phyloP scores from a whole-genome alignment of 2,888 invertebrate species.

The Eupithecia subfuscata region DNA sequence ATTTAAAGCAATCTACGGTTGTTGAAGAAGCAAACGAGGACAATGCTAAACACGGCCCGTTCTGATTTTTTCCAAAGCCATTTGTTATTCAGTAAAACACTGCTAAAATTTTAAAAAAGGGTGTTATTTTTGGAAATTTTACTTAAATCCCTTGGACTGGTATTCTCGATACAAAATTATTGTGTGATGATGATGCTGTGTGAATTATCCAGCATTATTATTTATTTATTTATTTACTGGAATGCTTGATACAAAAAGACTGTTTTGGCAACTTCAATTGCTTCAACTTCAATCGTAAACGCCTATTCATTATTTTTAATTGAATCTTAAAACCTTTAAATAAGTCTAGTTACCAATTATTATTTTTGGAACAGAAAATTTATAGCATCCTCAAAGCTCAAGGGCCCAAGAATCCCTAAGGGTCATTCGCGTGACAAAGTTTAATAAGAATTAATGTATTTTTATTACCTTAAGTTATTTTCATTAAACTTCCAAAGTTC shows the following conservation, averaged over 20 bases:
- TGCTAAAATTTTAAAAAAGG: not conserved
- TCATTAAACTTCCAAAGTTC: constrained; percentile 75
- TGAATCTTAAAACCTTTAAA: not conserved
- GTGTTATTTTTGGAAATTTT: not conserved
- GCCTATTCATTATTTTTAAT: not conserved
- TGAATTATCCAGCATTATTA: too few relatives aligned
- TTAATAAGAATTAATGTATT: constrained; percentile 72
- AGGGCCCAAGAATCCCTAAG: constrained; percentile 12
- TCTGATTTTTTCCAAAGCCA: constrained; percentile 6
- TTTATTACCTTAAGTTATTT: constrained; percentile 72
- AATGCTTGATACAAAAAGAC: not conserved
- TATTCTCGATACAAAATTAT: not conserved
- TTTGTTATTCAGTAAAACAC: not conserved
- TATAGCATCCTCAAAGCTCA: not conserved
- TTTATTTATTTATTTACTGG: not conserved
- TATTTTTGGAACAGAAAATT: not conserved
- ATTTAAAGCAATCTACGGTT: constrained; percentile 18
- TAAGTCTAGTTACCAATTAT: not conserved
- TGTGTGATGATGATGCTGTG: too few relatives aligned
- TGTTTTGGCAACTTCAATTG: too few relatives aligned
- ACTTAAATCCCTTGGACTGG: not conserved
- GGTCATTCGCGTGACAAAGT: constrained; percentile 68
- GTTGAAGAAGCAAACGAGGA: constrained; percentile 27
- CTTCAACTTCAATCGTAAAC: not conserved
- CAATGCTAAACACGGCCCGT: constrained; percentile 20